A percentile compares a stretch with the other conserved stretches of the same genome.
These are phyloP conservation scores for Laticauda colubrina DNA, from an alignment of 2,113 vertebrate genomes.

Conservation along the genomic window DNA sequence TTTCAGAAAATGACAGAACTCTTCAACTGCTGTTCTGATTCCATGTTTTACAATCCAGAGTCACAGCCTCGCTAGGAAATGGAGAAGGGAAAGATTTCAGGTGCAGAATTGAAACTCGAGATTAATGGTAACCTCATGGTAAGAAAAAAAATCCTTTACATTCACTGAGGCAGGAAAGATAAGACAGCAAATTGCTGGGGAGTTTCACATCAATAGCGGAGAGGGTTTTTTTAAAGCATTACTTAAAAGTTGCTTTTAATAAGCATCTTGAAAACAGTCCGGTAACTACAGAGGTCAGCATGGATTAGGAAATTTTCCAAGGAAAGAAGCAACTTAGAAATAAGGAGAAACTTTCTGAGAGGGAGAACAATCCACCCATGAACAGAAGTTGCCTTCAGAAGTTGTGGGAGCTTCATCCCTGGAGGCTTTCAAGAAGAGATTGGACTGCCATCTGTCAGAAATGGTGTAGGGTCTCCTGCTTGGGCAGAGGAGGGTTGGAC, in stretches of 20 bases:
- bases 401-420: too few species aligned
- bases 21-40: background rate
- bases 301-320: background rate
- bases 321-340: too few species aligned
- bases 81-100: background rate
- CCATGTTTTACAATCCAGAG: background rate
- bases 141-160: background rate
- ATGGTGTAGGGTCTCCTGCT: too few species aligned
- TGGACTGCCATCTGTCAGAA: too few species aligned
- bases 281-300: background rate
- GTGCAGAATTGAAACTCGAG: background rate
- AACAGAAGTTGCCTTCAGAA: too few species aligned
- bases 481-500: too few species aligned
- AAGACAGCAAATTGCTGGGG: background rate
- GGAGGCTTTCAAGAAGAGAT: too few species aligned
- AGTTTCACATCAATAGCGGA: background rate
- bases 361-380: too few species aligned
- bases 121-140: background rate
- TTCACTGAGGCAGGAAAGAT: background rate
- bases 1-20: background rate
- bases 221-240: background rate
- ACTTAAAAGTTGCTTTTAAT: background rate
- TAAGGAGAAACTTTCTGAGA: too few species aligned
- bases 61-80: background rate
- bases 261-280: background rate